Evolutionary conservation across 2,888 invertebrate genomes (phyloP).

Genomic region (Rhagonycha lutea): DNA sequence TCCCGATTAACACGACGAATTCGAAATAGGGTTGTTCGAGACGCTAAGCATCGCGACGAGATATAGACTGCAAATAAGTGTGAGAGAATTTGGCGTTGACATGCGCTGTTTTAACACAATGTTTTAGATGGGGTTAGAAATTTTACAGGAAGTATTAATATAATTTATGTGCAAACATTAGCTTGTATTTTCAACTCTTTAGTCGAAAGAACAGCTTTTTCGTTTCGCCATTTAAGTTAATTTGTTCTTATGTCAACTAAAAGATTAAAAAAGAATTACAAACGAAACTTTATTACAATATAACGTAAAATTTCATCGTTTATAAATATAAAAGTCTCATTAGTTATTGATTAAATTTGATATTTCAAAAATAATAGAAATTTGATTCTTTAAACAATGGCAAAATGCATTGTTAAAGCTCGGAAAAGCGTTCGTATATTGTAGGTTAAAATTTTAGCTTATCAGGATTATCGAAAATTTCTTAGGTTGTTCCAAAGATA

Average conservation of each 20-base stretch:
- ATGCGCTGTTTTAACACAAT: slow-evolving; percentile 33
- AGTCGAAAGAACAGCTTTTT: slow-evolving; percentile 2
- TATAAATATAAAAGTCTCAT: not conserved
- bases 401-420: not conserved
- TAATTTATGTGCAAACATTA: slow-evolving; percentile 14
- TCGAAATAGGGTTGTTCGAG: slow-evolving; percentile 22
- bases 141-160: slow-evolving; percentile 22
- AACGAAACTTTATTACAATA: not conserved
- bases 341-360: not conserved
- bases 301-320: not conserved
- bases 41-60: slow-evolving; percentile 33
- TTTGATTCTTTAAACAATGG: not conserved
- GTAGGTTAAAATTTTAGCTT: not conserved
- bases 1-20: slow-evolving; percentile 18
- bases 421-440: not conserved
- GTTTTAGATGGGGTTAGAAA: slow-evolving; percentile 20
- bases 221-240: slow-evolving; percentile 2
- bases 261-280: not conserved
- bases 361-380: not conserved
- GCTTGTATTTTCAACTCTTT: slow-evolving; percentile 11
- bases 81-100: slow-evolving; percentile 34
- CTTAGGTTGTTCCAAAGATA: not conserved
- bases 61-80: slow-evolving; percentile 32
- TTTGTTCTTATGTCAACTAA: not conserved
- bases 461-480: not conserved